A percentile compares a stretch with the other conserved stretches of the same genome.
Evolutionary conservation across 2,888 invertebrate genomes (phyloP).

Genomic region (Ophion slaviceki): DNA sequence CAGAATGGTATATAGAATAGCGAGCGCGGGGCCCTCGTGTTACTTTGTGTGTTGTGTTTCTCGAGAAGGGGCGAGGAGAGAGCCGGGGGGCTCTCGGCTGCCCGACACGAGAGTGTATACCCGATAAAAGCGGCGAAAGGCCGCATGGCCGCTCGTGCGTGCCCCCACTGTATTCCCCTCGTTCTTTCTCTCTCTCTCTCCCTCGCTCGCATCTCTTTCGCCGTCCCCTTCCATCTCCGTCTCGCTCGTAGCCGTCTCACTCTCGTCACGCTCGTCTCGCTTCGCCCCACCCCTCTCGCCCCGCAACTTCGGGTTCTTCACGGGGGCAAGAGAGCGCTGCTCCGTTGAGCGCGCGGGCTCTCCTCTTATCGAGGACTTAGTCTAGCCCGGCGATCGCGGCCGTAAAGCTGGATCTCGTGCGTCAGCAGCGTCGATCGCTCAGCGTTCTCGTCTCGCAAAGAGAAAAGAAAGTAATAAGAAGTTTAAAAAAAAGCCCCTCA

Average conservation of each 20-base stretch:
- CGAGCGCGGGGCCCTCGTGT: conserved; percentile 52
- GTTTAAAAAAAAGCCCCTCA: not conserved
- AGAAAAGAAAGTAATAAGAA: not conserved
- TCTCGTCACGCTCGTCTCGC: conserved; percentile 60
- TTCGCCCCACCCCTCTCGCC: conserved; percentile 40
- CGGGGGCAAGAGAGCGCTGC: conserved; percentile 63
- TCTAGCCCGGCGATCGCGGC: conserved; percentile 69
- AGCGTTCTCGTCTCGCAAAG: conserved; percentile 1
- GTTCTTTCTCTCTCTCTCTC: conserved; percentile 38
- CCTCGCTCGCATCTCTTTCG: conserved; percentile 1
- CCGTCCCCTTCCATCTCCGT: conserved; percentile 37
- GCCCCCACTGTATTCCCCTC: conserved; percentile 60
- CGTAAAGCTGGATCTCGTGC: conserved; percentile 65
- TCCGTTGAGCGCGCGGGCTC: conserved; percentile 57
- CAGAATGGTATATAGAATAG: conserved; percentile 34
- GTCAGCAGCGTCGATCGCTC: conserved; percentile 50
- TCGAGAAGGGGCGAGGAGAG: conserved; percentile 38
- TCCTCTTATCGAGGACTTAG: conserved; percentile 70
- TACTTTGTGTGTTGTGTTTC: conserved; percentile 33
- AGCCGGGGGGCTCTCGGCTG: conserved; percentile 55
- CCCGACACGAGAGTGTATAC: conserved; percentile 50
- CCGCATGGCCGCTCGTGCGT: conserved; percentile 67
- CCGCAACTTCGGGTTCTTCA: conserved; percentile 54
- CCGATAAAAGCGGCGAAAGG: conserved; percentile 73
- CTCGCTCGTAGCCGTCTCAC: conserved; percentile 46